Evolutionary conservation across 2,113 vertebrate genomes (phyloP).

Genomic region (human (Homo sapiens)): GRCh38 chr19:34043001-34043500

Average conservation of each 20-base stretch:
- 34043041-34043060: no score
- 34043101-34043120: no score
- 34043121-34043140: no score
- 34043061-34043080: no score
- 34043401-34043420: neutral
- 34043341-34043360: no score
- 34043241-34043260: neutral
- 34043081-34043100: no score
- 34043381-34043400: neutral
- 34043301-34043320: neutral
- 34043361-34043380: neutral
- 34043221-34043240: neutral
- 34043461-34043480: neutral
- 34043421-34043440: neutral
- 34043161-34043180: no score
- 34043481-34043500: neutral
- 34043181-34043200: no score
- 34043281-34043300: neutral
- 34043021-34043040: no score
- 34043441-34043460: neutral
- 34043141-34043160: no score
- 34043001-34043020: no score
- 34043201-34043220: neutral
- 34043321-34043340: neutral
- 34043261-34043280: neutral